Evolutionary conservation across 2,888 invertebrate species (phyloP).

Genomic region (Tanytarsus gracilentus): DNA sequence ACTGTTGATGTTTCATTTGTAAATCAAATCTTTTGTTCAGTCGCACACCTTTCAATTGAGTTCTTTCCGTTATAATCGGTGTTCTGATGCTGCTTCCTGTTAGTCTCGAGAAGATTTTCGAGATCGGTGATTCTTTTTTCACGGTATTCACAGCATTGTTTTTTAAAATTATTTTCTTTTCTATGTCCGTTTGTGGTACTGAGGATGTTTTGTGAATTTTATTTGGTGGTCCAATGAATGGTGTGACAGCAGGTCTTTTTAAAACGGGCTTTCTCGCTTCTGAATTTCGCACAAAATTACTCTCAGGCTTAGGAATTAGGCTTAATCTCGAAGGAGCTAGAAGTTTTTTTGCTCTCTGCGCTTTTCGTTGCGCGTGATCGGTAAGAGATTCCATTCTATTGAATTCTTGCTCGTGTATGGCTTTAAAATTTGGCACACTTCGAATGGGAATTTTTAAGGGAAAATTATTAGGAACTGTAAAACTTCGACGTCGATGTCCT

Average conservation of each 20-base stretch:
- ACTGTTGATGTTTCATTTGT: constrained; percentile 59
- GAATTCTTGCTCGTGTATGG: constrained; percentile 56
- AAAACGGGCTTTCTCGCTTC: neutral
- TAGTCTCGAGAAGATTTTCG: constrained; percentile 35
- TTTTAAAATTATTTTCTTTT: too few species aligned
- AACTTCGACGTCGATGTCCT: too few species aligned
- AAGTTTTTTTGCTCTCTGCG: constrained; percentile 36
- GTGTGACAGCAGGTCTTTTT: neutral
- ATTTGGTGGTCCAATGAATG: too few species aligned
- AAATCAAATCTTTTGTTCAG: constrained; percentile 63
- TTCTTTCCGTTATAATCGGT: constrained; percentile 31
- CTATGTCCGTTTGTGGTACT: too few species aligned
- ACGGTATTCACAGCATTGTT: too few species aligned
- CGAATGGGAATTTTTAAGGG: too few species aligned
- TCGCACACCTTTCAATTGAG: constrained; percentile 55
- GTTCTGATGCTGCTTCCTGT: constrained; percentile 33
- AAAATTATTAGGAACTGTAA: too few species aligned
- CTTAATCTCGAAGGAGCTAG: constrained; percentile 37
- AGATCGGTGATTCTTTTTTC: too few species aligned
- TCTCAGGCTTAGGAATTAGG: neutral
- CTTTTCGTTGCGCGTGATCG: constrained; percentile 48
- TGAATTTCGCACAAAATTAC: too few species aligned
- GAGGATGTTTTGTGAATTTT: too few species aligned
- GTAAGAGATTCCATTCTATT: constrained; percentile 58
- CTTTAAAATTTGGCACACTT: constrained; percentile 58